These are phyloP conservation scores for Antechinus stuartii DNA, from an alignment of 2,113 vertebrate genomes.

Conservation along the genomic window DNA sequence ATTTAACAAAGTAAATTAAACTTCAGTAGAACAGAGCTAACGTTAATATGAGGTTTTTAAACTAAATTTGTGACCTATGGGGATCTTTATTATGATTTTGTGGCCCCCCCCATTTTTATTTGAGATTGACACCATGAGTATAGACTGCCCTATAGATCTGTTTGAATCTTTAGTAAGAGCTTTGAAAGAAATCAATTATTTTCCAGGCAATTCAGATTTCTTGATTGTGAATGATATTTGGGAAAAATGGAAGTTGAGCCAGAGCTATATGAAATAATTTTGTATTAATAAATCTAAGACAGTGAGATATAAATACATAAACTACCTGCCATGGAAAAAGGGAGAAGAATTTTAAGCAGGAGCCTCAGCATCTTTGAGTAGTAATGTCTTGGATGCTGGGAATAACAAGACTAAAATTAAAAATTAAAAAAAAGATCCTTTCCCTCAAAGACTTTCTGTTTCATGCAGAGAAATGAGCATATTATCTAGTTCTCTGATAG, in stretches of 20 bases:
- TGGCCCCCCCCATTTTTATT: background rate
- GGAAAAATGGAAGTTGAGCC: background rate
- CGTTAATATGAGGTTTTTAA: background rate
- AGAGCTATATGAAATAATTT: background rate
- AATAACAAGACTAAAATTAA: background rate
- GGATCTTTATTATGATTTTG: background rate
- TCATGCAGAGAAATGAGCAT: background rate
- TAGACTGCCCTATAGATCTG: background rate
- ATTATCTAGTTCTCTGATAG: background rate
- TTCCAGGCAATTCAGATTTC: background rate
- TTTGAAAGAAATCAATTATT: background rate
- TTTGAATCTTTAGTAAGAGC: background rate
- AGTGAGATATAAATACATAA: background rate
- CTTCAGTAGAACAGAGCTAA: background rate
- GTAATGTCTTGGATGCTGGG: background rate
- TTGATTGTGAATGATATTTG: background rate
- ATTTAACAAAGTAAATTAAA: background rate
- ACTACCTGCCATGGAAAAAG: background rate
- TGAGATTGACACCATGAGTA: background rate
- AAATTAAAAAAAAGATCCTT: background rate
- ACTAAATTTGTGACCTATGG: background rate
- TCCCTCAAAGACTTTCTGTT: background rate
- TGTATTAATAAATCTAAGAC: background rate
- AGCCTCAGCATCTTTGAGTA: background rate
- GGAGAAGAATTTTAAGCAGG: background rate